Percentiles rank a stretch among this genome's conserved stretches.
These are phyloP conservation scores for Dasysyrphus albostriatus DNA, from an alignment of 2,888 invertebrate genomes.

Conservation along the genomic window DNA sequence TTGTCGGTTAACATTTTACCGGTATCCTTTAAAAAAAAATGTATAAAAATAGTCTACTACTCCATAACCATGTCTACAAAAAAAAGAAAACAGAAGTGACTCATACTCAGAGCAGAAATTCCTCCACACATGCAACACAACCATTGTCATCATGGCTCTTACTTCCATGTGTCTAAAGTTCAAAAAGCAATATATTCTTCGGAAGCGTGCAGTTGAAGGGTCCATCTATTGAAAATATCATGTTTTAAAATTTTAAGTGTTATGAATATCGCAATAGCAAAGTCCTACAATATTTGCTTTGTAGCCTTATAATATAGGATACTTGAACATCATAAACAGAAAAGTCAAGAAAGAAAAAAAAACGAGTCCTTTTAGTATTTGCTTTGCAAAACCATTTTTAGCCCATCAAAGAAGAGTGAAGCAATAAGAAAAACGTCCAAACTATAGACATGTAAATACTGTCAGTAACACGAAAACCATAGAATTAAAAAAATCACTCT, in stretches of 20 bases:
- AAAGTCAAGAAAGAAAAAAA: neutral
- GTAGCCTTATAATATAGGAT: slow-evolving; percentile 40
- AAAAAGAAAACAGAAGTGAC: neutral
- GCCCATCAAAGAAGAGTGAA: slow-evolving; percentile 29
- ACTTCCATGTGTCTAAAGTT: slow-evolving; percentile 35
- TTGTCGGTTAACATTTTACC: slow-evolving; percentile 6
- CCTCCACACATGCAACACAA: slow-evolving; percentile 2
- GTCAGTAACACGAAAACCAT: slow-evolving; percentile 66
- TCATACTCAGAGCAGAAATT: slow-evolving; percentile 4
- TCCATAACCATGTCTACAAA: neutral
- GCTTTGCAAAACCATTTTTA: slow-evolving; percentile 44
- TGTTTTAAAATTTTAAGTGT: slow-evolving; percentile 74
- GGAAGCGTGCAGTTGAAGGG: slow-evolving; percentile 65
- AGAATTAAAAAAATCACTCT: slow-evolving; percentile 44
- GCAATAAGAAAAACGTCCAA: slow-evolving; percentile 63
- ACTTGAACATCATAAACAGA: slow-evolving; percentile 67
- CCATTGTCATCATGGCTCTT: slow-evolving; percentile 19
- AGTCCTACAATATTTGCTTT: slow-evolving; percentile 57
- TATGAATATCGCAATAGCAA: slow-evolving; percentile 68
- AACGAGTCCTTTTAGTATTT: slow-evolving; percentile 45
- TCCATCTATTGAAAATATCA: slow-evolving; percentile 73
- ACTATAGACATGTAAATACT: slow-evolving; percentile 65
- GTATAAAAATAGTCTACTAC: neutral
- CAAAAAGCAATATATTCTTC: slow-evolving; percentile 68
- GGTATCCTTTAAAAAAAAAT: neutral